Evolutionary conservation across 2,113 vertebrate species (phyloP), one percentile per base, ranked within the genome.

Genomic region (Amazona vittata): DNA sequence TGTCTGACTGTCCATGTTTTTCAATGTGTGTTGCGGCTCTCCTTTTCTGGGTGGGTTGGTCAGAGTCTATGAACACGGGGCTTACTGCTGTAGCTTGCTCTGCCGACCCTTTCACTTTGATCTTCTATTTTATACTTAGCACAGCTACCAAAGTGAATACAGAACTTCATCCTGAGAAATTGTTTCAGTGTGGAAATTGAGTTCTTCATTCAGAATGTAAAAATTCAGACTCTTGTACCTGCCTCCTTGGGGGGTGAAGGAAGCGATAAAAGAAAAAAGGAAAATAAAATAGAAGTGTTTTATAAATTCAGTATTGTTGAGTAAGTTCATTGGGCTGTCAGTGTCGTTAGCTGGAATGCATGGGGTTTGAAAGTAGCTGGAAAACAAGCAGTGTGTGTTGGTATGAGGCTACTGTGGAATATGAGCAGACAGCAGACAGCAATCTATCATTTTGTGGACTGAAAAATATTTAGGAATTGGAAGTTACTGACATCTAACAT

Each of bases 381-480:
- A 78, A 89, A 90, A 78, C 16, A 73, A 69, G 19, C 17, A 63
- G 14, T 31, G 2, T 19, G 14, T 35, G 33, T 52, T 87, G 52
- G 29, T 47, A 68, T 79, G 35, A 76, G 35, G 18, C 35, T 33
- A 44, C 65, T n/a, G 69, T 15, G 12, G 65, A 71, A 39, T 60
- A 76, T 5, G 6, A 90, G 19, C 25, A 63, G 0, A 2, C 4
- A 68, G 25, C 9, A 70, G 0, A 2, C 3, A 71, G 20, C 9
- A 70, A 63, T 59, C 43, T 19, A 71, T 75, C 4, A 47, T 84
- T 85, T 64, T 68, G 37, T 86, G 31, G 52, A 89, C 84, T 79
- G 35, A 93, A 95, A 96, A 75, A 28, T 86, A 68, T 62, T 83
- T 89, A 83, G 46, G 20, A 71, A 67, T 78, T 90, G 37, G 28